A percentile compares a stretch with the other conserved stretches of the same genome.
phyloP scores from a whole-genome alignment of 1,140 invertebrate species.

The Neotoxoptera formosana region DNA sequence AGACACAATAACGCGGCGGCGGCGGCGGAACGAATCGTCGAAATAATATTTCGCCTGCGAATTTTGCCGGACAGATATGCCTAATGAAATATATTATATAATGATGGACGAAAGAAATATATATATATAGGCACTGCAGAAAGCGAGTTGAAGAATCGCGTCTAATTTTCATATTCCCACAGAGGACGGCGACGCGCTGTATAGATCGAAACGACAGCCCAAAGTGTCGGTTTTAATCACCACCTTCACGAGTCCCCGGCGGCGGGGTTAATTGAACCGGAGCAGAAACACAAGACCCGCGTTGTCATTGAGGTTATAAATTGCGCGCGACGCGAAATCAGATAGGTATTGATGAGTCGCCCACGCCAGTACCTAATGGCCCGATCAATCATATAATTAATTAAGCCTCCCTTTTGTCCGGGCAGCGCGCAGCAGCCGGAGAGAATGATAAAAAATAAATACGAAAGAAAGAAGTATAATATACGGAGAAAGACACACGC shows the following conservation, averaged over 20 bases:
- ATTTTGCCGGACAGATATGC: not conserved
- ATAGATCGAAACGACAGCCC: not conserved
- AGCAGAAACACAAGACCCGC: conserved; percentile 54
- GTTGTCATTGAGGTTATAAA: conserved; percentile 57
- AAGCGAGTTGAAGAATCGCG: not conserved
- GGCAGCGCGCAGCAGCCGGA: not conserved
- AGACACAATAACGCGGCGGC: not conserved
- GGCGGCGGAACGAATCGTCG: not conserved
- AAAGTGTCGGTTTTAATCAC: conserved; percentile 39
- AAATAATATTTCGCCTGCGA: not conserved
- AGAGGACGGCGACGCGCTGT: not conserved
- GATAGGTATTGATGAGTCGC: conserved; percentile 57
- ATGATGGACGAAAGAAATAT: not conserved
- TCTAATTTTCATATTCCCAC: conserved; percentile 26
- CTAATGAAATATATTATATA: not conserved
- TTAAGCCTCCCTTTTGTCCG: conserved; percentile 45
- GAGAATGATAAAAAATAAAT: conserved; percentile 38
- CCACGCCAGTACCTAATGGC: conserved; percentile 49
- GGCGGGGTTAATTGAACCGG: conserved; percentile 51
- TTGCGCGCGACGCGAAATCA: conserved; percentile 53
- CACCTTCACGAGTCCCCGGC: not conserved
- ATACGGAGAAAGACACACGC: not conserved
- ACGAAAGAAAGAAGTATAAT: conserved; percentile 22
- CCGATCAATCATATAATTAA: conserved; percentile 58
- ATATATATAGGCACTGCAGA: not conserved